phyloP scores from a whole-genome alignment of 1,140 invertebrate species.

The Pogonomyrmex californicus region DNA sequence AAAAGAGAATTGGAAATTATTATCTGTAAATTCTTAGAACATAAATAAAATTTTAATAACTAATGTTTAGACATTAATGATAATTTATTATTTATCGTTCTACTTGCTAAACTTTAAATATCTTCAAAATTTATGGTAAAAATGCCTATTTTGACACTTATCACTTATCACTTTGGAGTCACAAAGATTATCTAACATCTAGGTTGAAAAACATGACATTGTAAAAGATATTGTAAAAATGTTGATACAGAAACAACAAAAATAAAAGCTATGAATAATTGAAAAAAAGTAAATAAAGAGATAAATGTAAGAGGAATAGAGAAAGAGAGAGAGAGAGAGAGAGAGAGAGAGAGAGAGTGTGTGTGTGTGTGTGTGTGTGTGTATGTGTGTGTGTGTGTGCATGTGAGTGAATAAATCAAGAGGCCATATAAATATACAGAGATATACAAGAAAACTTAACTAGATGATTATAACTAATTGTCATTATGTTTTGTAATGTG shows the following conservation, averaged over 20 bases:
- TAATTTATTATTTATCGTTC: background rate
- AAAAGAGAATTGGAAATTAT: background rate
- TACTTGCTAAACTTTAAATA: background rate
- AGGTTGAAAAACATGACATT: background rate
- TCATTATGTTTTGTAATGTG: background rate
- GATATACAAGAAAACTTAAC: background rate
- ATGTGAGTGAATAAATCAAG: too few species aligned
- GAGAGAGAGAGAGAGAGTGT: background rate
- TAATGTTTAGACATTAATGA: too few species aligned
- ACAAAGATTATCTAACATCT: background rate
- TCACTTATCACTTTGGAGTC: background rate
- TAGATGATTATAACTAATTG: background rate
- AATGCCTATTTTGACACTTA: background rate
- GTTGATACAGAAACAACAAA: background rate
- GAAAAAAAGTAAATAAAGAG: background rate
- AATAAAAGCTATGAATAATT: slow-evolving; percentile 5
- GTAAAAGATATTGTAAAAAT: background rate
- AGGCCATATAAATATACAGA: background rate
- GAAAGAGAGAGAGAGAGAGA: background rate
- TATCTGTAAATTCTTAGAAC: background rate
- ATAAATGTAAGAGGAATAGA: too few species aligned
- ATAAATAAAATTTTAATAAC: background rate
- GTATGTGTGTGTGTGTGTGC: too few species aligned
- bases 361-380: too few species aligned
- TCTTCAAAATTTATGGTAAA: background rate